These are phyloP conservation scores for Capromys pilorides DNA, from an alignment of 2,797 vertebrate species.

Conservation along the genomic window DNA sequence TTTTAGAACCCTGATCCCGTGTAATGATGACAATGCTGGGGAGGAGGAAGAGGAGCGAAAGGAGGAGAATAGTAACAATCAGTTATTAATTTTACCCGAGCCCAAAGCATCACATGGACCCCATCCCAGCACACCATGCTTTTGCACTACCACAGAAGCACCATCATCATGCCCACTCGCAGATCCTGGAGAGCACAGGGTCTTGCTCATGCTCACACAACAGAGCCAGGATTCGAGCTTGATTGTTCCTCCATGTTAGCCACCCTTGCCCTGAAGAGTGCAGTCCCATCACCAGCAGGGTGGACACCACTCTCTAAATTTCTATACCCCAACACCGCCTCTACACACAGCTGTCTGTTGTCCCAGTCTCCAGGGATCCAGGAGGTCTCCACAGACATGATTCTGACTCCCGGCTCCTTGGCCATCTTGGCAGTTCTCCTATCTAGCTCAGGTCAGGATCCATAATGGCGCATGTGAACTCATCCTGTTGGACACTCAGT, in stretches of 20 bases:
- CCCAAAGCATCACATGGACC: accelerated
- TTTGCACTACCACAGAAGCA: not conserved
- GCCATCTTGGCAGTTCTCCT: too few relatives aligned
- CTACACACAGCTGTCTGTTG: not conserved
- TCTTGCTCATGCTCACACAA: not conserved
- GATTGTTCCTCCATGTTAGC: not conserved
- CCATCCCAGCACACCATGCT: accelerated
- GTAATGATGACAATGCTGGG: not conserved
- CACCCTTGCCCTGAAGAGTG: not conserved
- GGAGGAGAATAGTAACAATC: not conserved
- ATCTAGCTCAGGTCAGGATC: not conserved
- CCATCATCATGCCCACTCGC: accelerated
- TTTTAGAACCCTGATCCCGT: not conserved
- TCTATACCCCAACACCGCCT: not conserved
- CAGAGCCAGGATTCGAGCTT: not conserved
- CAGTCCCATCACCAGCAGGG: accelerated
- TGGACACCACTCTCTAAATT: not conserved
- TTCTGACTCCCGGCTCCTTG: not conserved
- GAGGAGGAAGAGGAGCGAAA: not conserved
- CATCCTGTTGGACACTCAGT: too few relatives aligned
- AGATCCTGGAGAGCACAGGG: not conserved
- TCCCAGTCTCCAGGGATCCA: not conserved
- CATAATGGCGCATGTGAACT: not conserved
- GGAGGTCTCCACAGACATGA: not conserved
- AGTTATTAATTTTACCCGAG: not conserved